Evolutionary conservation across 1,140 invertebrate genomes (phyloP), one percentile per base, ranked within the genome.

Genomic region (Eufriesea mexicana): DNA sequence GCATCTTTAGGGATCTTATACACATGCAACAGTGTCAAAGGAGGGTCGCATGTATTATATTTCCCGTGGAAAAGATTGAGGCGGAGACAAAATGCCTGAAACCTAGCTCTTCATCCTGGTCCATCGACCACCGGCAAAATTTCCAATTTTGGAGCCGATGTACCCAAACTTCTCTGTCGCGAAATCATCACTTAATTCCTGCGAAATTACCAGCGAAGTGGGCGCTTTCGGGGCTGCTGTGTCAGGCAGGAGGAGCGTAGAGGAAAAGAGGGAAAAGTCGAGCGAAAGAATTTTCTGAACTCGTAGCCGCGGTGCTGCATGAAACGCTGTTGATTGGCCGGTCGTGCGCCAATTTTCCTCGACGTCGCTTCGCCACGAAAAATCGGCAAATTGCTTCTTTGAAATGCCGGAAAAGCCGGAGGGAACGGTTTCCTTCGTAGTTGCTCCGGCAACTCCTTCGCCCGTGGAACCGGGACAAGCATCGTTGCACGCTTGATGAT

Each of bases 301-400:
- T 90, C 84, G 78, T 70, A 83, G 81, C 78, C 80, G 85, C 86
- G 84, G 86, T 84, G 86, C 89, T 91, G 88, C 89, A 92, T 93
- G 92, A 93, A 93, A 89, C 92, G 91, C 91, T 91, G 93, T 91
- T 94, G 93, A 94, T 94, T 94, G 92, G 92, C 91, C 88, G 85
- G 87, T 79, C 90, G 89, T 92, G 91, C 87, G 88, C 84, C 92
- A 92, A 93, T 93, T 93, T 92, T 91, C 90, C 89, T 89, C 89
- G 67, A 86, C 89, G 91, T 89, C 88, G 89, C 86, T 90, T 90
- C 89, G 88, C 90, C 90, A 90, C 92, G 92, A 92, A 93, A 94
- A 93, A 93, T 94, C 89, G 85, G 89, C 91, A 94, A 94, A 94
- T 94, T 94, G 92, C 92, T 93, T 93, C 92, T 94, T 93, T 93